Base-by-base conservation (phyloP, 1,140 invertebrate species). In the Polypedilum vanderplanki region DNA sequence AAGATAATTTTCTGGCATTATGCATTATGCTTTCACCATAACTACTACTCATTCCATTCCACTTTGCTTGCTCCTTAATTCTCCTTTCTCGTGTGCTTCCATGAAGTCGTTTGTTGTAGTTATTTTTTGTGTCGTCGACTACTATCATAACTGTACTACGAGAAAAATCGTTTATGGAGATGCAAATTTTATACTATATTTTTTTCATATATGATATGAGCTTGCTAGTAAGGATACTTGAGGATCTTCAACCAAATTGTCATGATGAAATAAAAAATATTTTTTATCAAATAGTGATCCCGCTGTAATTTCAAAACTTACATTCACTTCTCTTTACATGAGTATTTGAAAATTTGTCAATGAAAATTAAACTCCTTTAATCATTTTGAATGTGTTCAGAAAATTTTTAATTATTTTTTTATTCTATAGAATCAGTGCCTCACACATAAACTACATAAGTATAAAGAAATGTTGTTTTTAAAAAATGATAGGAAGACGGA, bases 1-100 rank as follows among this genome's bases (percentile, higher is more conserved):
- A 57, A n/a, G 46, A 57, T 57, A 57, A 57, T 57, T 57, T 57
- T 57, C 46, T 57, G 46, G 46, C 46, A 57, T 57, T 57, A 57
- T 57, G 46, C 46, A 57, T n/a, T 57, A 33, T 57, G 46, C 46
- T 57, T 57, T 57, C 46, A 57, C 46, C 46, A 57, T 57, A 57
- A 57, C 12, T 57, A 15, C 24, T 33, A 33, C 24, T 33, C 24
- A 33, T 33, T 33, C 24, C 24, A 33, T 33, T 33, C 5, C 24
- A 33, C 24, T 5, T 33, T 33, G 5, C 24, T 33, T 33, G 24
- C 24, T 33, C 24, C 24, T 33, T 33, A 33, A 33, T 33, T 33
- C 12, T n/a, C 46, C n/a, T n/a, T 15, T 57, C 12, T 57, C 46
- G n/a, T 57, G 46, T 57, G 46, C 46, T 57, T 57, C 46, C 46